Evolutionary conservation across 2,113 vertebrate genomes (phyloP).

Genomic region (Furnarius figulus): DNA sequence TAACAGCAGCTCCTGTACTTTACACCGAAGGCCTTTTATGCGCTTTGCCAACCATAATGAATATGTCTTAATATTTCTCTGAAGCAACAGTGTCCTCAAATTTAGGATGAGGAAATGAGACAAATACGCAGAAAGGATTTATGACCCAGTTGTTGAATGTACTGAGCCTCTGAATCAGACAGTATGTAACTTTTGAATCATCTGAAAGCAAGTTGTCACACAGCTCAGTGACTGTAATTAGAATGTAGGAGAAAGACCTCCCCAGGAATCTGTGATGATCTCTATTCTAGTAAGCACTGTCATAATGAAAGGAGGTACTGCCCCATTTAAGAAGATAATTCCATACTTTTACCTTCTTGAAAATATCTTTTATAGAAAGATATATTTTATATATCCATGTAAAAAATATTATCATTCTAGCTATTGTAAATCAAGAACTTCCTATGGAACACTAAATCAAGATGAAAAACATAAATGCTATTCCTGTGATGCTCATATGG

Average conservation of each 20-base stretch:
- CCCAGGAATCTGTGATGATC: not conserved
- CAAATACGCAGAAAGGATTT: not conserved
- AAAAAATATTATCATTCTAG: not conserved
- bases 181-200: not conserved
- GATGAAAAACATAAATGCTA: not conserved
- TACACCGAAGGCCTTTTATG: not conserved
- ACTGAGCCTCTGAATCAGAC: not conserved
- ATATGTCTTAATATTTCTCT: not conserved
- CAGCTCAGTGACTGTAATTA: not conserved
- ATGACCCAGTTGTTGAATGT: not conserved
- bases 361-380: not conserved
- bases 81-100: not conserved
- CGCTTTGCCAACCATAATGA: not conserved
- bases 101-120: not conserved
- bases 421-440: not conserved
- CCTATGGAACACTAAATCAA: not conserved
- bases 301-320: not conserved
- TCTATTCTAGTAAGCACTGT: not conserved
- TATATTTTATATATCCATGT: rapidly evolving
- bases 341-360: not conserved
- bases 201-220: not conserved
- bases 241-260: not conserved
- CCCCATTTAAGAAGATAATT: not conserved
- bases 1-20: not conserved
- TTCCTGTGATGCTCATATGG: not conserved